Base-by-base conservation (phyloP, 2,113 vertebrate species). In the Cynoglossus semilaevis region DNA sequence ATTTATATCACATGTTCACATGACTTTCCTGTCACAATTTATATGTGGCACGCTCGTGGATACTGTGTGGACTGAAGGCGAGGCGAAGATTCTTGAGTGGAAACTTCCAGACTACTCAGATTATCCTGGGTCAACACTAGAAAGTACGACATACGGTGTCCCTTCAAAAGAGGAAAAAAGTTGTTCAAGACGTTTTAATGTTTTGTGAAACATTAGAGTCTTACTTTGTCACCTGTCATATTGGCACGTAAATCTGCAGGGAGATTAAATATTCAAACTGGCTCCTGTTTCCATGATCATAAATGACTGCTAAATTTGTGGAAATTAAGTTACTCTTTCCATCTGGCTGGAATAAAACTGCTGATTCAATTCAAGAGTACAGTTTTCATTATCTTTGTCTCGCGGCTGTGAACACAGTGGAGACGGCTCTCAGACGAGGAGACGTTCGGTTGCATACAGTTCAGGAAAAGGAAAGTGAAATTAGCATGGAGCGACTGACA, bases 301-400 rank as follows among this genome's bases (percentile, higher is more conserved):
- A 0, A 60, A 55, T 54, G 42, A 65, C 47, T 67, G 12, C 14
- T 51, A 17, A 15, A 67, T 65, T 54, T 57, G 12, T 29, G 29
- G 29, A 56, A 73, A 78, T 70, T 15, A 34, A 77, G 75, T 72
- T 62, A 74, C 36, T 50, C 15, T 43, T 63, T 60, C 64, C 58
- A 36, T 77, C 34, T 54, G 34, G 37, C 42, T 49, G 53, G 67
- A 69, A 57, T 53, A 72, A 58, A 68, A 65, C 48, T 47, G 44
- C 64, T 76, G 51, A 79, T 77, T 74, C 56, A 61, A 77, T 79
- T 66, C 45, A 67, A 52, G 14, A 69, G 63, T 67, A 22, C 29
- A 40, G 58, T 64, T 77, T 61, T 58, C 48, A 65, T 70, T 63
- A 54, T 51, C 47, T 58, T 59, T 47, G 47, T 62, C 42, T 51